Conservation (phyloP, 2,797 vertebrate genomes). For the Halcyon leucocephala region DNA sequence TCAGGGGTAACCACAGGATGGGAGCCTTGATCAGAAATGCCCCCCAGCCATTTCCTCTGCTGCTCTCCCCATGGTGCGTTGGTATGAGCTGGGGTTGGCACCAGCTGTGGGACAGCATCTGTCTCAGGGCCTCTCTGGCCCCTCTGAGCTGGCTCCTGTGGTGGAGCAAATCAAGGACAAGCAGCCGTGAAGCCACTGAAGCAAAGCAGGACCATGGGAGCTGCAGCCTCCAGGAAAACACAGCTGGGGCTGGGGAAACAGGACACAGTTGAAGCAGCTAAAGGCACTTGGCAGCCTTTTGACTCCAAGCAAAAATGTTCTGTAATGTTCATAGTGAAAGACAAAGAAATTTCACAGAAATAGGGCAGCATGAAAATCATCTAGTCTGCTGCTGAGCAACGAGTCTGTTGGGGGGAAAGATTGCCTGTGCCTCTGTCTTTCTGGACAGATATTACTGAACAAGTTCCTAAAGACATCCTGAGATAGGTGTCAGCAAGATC, state of each 20-base stretch:
- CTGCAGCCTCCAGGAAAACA: neutral
- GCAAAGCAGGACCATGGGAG: neutral
- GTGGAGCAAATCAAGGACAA: neutral
- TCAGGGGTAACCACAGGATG: neutral
- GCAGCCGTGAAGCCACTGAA: rapidly evolving
- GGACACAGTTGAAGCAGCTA: neutral
- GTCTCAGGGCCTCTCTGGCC: neutral
- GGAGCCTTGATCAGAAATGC: neutral
- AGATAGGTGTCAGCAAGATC: neutral
- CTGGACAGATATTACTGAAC: neutral
- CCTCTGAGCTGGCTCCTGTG: rapidly evolving
- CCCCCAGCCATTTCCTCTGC: rapidly evolving
- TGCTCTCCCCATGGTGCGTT: rapidly evolving
- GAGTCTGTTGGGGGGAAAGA: neutral
- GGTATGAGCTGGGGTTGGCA: neutral
- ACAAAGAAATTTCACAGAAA: neutral
- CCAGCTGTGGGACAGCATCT: rapidly evolving
- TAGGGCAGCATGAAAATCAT: neutral
- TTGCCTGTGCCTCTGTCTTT: neutral
- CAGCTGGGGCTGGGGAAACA: neutral
- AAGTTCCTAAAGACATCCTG: neutral
- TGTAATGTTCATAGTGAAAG: neutral
- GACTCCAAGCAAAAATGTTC: neutral
- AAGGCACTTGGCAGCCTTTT: neutral
- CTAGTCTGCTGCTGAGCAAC: neutral